Base-by-base conservation (phyloP, 2,888 invertebrate genomes). In the Auanema sp. region DNA sequence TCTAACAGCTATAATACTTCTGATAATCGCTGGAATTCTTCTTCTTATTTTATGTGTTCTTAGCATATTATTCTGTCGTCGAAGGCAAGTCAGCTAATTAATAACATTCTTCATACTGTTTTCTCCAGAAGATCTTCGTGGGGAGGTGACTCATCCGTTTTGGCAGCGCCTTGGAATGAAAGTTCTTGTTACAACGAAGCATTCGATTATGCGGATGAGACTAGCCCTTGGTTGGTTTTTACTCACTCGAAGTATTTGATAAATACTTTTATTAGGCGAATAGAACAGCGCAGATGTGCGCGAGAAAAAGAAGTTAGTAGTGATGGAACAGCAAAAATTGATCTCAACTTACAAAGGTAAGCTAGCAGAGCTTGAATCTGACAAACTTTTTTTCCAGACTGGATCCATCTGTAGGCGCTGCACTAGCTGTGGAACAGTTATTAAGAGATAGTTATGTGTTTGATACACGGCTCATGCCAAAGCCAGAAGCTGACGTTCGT, bases 341-440 rank as follows among this genome's bases (percentile, higher is more conserved):
- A 23, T 16, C 18, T 23, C 21, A 18, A n/a, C 21, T 52, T 16
- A 24, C 18, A 23, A 52, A 18, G 16, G 16, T 52, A 23, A 52
- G 3, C 6, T n/a, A 3, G 16, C 8, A 33, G 3, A 33, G 3
- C 3, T 33, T 33, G 33, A 33, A 33, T 43, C 14, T 8, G 47
- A 18, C 24, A 21, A 52, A 2, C n/a, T 24, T 4, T 4, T 25
- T 8, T 33, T 60, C 16, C 64, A 72, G 72, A 64, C 64, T 73
- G 40, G 72, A 73, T 42, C 67, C 66, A 18, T 68, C 66, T 50
- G 66, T 71, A 50, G 72, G 68, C 0, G 65, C 64, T 33, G 72
- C 72, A 11, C 42, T 73, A n/a, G 72, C 72, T 2, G 70, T 73
- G 40, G 72, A 73, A 56, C 70, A 73, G 53, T 60, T 73, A 33